These are phyloP conservation scores for Gryllus longicercus DNA, from an alignment of 2,888 invertebrate species.

Conservation along the genomic window DNA sequence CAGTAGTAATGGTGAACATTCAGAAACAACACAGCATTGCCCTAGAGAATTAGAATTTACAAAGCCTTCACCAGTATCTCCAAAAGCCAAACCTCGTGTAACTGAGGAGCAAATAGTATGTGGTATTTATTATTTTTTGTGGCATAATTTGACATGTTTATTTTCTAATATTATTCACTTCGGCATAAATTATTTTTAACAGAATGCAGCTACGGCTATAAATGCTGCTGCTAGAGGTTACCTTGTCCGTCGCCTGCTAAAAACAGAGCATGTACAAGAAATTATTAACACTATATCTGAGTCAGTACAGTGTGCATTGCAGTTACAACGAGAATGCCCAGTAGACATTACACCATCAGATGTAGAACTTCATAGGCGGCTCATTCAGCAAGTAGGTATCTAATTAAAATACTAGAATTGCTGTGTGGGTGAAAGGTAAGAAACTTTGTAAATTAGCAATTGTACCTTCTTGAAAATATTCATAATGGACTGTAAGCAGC, in stretches of 20 bases:
- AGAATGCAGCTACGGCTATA: neutral
- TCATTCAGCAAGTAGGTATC: neutral
- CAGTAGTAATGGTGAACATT: too few species aligned
- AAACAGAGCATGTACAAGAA: neutral
- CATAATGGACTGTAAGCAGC: too few species aligned
- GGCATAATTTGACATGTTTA: too few species aligned
- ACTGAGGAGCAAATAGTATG: too few species aligned
- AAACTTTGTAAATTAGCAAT: neutral
- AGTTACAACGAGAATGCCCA: neutral
- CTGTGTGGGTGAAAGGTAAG: too few species aligned
- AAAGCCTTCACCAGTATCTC: too few species aligned
- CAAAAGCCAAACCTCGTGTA: too few species aligned
- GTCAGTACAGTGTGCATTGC: neutral
- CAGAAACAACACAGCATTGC: too few species aligned
- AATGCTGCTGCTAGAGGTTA: neutral
- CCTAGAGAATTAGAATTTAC: too few species aligned
- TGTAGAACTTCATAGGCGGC: neutral
- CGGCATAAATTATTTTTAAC: neutral
- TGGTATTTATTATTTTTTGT: too few species aligned
- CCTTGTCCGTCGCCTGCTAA: slow-evolving; percentile 5
- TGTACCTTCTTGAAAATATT: neutral
- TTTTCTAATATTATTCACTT: too few species aligned
- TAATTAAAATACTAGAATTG: too few species aligned
- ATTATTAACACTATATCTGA: neutral
- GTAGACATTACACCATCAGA: neutral